Evolutionary conservation across 2,113 vertebrate species (phyloP), one percentile per base, ranked within the genome.

Genomic region (Platichthys stellatus): DNA sequence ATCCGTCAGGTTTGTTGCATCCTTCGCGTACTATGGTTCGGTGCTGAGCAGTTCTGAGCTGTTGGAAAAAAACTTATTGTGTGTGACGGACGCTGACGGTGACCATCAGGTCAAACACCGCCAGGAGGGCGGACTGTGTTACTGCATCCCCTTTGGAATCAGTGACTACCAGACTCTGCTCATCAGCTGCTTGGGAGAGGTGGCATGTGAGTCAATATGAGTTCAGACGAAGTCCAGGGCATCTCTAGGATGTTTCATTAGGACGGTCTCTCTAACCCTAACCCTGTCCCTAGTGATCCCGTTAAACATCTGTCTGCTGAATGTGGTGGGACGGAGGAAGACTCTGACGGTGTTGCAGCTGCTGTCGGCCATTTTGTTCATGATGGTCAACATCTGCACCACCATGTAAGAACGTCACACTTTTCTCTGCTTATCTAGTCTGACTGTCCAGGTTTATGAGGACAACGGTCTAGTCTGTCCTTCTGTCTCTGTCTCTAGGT

Each of bases 31-130:
- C 63, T 99, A 99, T 0, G 97, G 98, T 0, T 95, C 97, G 0
- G 97, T 99, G 35, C 88, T 99, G 92, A 95, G 96, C 88, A 97
- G 97, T 0, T 93, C 97, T 0, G 98, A 98, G 86, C 80, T 99
- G 45, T 80, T 98, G 92, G 96, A 98, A 91, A 90, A 94, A 65
- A 96, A 98, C 78, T 70, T 97, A 3, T 60, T 96, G 60, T 99
- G 97, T 7, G 82, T 94, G 43, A 93, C 86, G 0, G 28, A 95
- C 0, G 51, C 23, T 0, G 76, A 76, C 9, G 45, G 5, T 0
- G 88, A 94, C 3, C 77, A 90, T 0, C 38, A 63, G 0, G 21
- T 87, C 24, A 88, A 79, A 31, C 92, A 93, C 0, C 89, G 84
- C 59, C 95, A 90, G 18, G 90, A 82, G 40, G 90, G 20, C 12